Conservation (phyloP, 2,113 vertebrate species). For the Poeciliopsis turrubarensis region DNA sequence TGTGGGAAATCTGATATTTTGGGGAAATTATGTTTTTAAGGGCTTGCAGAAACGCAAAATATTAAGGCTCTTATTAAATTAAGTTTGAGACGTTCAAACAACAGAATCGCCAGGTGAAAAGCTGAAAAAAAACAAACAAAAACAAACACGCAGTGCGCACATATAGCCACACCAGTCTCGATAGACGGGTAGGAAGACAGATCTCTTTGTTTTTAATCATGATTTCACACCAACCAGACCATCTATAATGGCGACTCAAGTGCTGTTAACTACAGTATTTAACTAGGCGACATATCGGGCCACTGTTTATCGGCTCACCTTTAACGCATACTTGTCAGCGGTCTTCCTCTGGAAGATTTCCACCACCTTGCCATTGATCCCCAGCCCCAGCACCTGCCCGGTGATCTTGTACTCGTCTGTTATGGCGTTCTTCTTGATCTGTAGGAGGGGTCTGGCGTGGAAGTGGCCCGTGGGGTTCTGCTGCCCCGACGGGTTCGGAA, state of each 20-base stretch:
- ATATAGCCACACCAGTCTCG: too few species aligned
- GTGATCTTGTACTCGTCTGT: constrained; percentile 97
- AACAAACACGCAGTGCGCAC: too few species aligned
- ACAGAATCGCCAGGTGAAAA: too few species aligned
- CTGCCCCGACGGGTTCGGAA: constrained; percentile 75
- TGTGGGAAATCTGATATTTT: not conserved
- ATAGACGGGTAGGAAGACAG: too few species aligned
- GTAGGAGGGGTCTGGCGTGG: constrained; percentile 81
- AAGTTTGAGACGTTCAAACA: too few species aligned
- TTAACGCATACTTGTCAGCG: constrained; percentile 91
- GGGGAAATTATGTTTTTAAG: not conserved
- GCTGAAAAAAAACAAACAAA: too few species aligned
- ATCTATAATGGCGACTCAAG: not conserved
- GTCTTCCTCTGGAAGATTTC: constrained; percentile 91
- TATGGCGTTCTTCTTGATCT: constrained; percentile 93
- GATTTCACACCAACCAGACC: not conserved
- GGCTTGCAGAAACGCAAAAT: not conserved
- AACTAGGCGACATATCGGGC: not conserved
- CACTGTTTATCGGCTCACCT: constrained; percentile 76
- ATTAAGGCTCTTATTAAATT: not conserved
- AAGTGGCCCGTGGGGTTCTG: constrained; percentile 74
- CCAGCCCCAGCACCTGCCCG: constrained; percentile 91
- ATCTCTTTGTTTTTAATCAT: too few species aligned
- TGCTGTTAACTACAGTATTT: too few species aligned
- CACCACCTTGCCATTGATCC: constrained; percentile 95